phyloP scores from a whole-genome alignment of 2,113 vertebrate species.

The Labeo rohita region DNA sequence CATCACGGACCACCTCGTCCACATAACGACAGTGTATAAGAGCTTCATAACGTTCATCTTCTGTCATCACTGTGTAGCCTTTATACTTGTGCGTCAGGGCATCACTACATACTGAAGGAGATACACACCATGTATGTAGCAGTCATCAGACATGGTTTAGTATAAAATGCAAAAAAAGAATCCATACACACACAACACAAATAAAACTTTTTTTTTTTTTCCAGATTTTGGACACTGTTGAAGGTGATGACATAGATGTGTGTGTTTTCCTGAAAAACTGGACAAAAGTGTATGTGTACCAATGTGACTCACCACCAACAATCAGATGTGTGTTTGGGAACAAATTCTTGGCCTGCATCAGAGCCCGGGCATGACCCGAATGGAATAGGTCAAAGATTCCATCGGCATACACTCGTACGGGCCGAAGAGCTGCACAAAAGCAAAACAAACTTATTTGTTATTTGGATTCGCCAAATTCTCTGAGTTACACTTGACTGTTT shows the following conservation, averaged over 20 bases:
- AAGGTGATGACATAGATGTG: neutral
- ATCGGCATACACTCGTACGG: conserved; percentile 96
- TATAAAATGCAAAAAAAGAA: no score
- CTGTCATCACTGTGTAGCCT: conserved; percentile 98
- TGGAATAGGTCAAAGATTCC: conserved; percentile 99
- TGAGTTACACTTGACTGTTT: neutral
- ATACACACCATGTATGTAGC: conserved; percentile 10
- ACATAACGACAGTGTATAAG: conserved; percentile 97
- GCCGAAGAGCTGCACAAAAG: conserved; percentile 85
- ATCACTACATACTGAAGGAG: conserved; percentile 90
- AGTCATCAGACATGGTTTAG: neutral
- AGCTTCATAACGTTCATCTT: conserved; percentile 92
- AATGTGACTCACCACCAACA: conserved; percentile 89
- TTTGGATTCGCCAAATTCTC: neutral
- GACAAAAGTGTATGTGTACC: neutral
- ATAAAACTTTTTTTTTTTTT: neutral
- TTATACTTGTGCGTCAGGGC: conserved; percentile 98
- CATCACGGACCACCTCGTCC: conserved; percentile 95
- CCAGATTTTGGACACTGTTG: neutral
- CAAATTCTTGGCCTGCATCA: conserved; percentile 99
- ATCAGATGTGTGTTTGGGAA: conserved; percentile 98
- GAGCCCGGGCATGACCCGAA: conserved; percentile 94
- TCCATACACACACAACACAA: neutral
- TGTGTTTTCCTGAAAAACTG: neutral
- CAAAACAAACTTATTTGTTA: conserved; percentile 51